Evolutionary conservation across 2,113 vertebrate species (phyloP).

Genomic region (Microtus montanus): DNA sequence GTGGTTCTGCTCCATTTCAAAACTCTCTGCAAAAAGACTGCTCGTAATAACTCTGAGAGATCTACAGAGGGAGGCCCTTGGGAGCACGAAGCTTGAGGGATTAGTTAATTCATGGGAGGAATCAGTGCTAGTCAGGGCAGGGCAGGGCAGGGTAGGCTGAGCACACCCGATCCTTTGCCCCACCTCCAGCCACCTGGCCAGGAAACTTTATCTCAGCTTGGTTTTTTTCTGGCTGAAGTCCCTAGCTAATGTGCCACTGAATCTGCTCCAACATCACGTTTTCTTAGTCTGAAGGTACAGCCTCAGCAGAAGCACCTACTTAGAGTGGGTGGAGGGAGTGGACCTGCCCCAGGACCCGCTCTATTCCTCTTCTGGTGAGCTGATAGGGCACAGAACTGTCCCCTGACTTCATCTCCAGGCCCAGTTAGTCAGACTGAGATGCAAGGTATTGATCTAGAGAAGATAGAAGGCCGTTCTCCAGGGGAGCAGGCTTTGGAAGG

Average conservation of each 20-base stretch:
- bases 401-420: background rate
- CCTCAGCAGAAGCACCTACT: accelerated
- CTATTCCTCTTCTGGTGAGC: background rate
- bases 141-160: background rate
- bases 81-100: background rate
- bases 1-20: background rate
- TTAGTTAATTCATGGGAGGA: background rate
- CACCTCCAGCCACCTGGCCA: background rate
- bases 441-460: background rate
- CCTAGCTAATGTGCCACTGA: background rate
- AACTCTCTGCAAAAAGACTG: background rate
- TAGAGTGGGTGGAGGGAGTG: too few species aligned
- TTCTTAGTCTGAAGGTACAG: background rate
- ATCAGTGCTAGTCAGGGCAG: too few species aligned
- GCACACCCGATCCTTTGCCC: background rate
- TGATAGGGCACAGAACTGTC: background rate
- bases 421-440: background rate
- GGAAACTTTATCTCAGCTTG: background rate
- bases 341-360: background rate
- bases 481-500: background rate
- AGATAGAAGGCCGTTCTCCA: background rate
- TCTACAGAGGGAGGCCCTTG: background rate
- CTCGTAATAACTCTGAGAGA: background rate
- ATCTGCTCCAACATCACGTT: too few species aligned
- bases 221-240: background rate